Evolutionary conservation across 2,113 vertebrate genomes (phyloP).

Genomic region (Gallinago jamesoni): DNA sequence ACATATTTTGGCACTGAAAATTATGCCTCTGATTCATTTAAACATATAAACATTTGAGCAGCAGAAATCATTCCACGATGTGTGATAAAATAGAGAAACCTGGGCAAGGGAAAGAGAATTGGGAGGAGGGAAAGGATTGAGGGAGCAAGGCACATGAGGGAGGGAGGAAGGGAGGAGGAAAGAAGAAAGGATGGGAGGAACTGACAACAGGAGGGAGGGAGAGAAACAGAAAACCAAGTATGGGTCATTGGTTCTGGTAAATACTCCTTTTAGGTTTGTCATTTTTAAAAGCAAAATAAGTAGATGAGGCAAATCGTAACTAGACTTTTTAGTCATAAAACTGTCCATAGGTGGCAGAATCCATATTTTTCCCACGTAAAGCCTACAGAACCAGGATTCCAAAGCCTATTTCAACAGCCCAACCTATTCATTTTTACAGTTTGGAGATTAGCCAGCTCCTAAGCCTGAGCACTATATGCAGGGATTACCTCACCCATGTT

Average conservation of each 20-base stretch:
- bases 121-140: not conserved
- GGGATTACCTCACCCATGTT: constrained; percentile 32
- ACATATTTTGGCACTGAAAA: not conserved
- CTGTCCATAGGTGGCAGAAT: not conserved
- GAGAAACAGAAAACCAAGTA: not conserved
- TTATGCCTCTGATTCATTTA: not conserved
- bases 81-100: not conserved
- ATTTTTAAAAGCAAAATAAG: not conserved
- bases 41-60: not conserved
- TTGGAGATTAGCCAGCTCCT: not conserved
- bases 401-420: not conserved
- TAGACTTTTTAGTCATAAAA: not conserved
- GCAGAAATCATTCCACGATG: not conserved
- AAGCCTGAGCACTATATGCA: not conserved
- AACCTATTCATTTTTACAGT: not conserved
- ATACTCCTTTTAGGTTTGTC: not conserved
- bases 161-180: not conserved
- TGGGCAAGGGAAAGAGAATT: not conserved
- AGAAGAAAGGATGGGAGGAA: not conserved
- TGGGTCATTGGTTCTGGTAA: not conserved
- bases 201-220: not conserved
- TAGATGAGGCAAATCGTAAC: not conserved
- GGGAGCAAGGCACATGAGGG: not conserved
- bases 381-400: not conserved
- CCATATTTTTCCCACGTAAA: not conserved